Percentiles rank a stretch among this genome's conserved stretches.
Conservation (phyloP, 2,888 invertebrate genomes). For the Eupithecia insigniata region DNA sequence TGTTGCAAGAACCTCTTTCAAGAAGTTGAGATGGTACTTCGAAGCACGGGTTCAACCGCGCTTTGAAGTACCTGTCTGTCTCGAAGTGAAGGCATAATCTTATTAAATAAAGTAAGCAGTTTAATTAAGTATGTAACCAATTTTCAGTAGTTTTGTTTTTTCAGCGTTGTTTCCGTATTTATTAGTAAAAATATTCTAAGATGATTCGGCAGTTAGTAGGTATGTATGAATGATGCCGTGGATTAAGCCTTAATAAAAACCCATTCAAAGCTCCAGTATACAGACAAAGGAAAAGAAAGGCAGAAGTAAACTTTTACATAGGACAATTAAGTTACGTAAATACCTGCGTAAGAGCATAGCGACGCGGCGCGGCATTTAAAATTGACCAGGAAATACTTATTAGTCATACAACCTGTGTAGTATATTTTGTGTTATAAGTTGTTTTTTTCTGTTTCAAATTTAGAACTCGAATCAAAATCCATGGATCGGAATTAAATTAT, state of each 20-base stretch:
- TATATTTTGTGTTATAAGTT: neutral
- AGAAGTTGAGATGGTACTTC: too few species aligned
- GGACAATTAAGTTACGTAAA: neutral
- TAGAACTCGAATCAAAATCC: neutral
- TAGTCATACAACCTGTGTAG: neutral
- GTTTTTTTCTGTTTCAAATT: neutral
- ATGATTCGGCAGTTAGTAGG: too few species aligned
- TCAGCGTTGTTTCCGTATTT: too few species aligned
- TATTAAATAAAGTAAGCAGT: too few species aligned
- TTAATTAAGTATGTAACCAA: too few species aligned
- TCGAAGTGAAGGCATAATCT: too few species aligned
- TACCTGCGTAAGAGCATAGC: neutral
- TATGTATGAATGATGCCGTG: too few species aligned
- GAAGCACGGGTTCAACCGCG: too few species aligned
- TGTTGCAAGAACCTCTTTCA: too few species aligned
- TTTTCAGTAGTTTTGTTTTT: too few species aligned
- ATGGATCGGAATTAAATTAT: neutral
- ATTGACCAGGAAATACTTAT: neutral
- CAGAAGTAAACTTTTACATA: neutral
- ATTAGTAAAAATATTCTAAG: too few species aligned
- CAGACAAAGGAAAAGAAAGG: constrained; percentile 6
- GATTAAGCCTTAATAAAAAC: neutral
- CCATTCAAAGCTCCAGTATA: neutral
- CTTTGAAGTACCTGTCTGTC: too few species aligned
- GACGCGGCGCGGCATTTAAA: neutral